phyloP scores from a whole-genome alignment of 2,888 invertebrate genomes.

The Anarsia innoxiella region DNA sequence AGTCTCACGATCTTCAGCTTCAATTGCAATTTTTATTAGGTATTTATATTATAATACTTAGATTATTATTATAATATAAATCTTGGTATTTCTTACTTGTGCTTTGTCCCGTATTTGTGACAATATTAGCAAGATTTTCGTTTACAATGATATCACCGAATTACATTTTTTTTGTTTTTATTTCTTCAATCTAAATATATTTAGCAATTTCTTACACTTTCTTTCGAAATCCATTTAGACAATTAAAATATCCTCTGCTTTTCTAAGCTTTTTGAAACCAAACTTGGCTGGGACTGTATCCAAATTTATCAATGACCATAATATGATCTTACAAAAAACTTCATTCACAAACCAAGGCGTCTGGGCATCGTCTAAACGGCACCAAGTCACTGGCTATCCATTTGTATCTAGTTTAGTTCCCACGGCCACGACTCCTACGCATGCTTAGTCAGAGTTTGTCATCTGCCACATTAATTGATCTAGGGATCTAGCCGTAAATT shows the following conservation, averaged over 20 bases:
- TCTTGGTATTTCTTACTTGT: not conserved
- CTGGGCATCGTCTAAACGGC: constrained; percentile 35
- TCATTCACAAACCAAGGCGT: constrained; percentile 20
- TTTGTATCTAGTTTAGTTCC: constrained; percentile 39
- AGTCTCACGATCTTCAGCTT: constrained; percentile 47
- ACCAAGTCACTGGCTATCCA: constrained; percentile 25
- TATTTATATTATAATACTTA: constrained; percentile 11
- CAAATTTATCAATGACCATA: too few relatives aligned
- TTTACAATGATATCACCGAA: not conserved
- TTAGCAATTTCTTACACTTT: not conserved
- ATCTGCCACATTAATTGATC: constrained; percentile 69
- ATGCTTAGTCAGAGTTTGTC: constrained; percentile 65
- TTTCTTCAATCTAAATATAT: not conserved
- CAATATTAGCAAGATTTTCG: not conserved
- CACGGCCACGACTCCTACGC: constrained; percentile 64
- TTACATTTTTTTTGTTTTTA: not conserved
- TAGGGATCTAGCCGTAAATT: constrained; percentile 62
- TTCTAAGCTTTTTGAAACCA: too few relatives aligned
- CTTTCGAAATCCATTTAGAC: not conserved
- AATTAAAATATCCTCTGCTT: too few relatives aligned
- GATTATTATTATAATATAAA: not conserved
- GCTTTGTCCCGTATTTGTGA: not conserved
- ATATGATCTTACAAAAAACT: constrained; percentile 13
- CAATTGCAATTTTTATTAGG: constrained; percentile 36
- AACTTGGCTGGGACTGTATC: too few relatives aligned